Conservation (phyloP, 2,797 vertebrate genomes). For the Spinus pinus region DNA sequence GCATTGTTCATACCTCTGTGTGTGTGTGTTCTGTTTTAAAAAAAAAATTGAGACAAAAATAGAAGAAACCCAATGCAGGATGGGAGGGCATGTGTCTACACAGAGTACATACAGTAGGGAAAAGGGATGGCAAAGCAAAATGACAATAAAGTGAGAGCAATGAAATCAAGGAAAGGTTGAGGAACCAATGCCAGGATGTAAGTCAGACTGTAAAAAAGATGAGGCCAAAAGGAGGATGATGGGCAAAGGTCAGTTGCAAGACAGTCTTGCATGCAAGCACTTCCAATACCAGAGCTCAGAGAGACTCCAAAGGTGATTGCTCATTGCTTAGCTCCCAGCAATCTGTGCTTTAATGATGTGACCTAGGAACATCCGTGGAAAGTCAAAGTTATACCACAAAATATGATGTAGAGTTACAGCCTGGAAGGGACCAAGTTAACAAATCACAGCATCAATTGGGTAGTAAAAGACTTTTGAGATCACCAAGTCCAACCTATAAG, state of each 20-base stretch:
- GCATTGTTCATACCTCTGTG: background rate
- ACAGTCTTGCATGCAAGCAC: background rate
- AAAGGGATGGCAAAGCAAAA: background rate
- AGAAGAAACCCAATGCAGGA: background rate
- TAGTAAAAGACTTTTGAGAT: background rate
- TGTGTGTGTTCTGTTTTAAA: background rate
- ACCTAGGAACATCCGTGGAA: rapidly evolving
- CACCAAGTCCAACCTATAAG: background rate
- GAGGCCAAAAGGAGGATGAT: background rate
- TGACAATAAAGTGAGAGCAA: background rate
- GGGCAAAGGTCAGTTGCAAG: background rate
- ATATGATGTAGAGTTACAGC: background rate
- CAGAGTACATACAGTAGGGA: background rate
- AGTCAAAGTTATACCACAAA: background rate
- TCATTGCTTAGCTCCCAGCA: background rate
- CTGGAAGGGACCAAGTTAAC: background rate
- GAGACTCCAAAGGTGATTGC: background rate
- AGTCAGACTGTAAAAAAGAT: background rate
- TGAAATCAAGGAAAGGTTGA: background rate
- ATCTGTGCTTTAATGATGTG: background rate
- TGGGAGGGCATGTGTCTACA: background rate
- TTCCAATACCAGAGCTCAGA: background rate
- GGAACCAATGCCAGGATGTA: background rate
- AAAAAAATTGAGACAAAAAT: background rate
- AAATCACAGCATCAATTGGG: background rate